Conservation (phyloP, 2,888 invertebrate species). For the Drosophila bunnanda region DNA sequence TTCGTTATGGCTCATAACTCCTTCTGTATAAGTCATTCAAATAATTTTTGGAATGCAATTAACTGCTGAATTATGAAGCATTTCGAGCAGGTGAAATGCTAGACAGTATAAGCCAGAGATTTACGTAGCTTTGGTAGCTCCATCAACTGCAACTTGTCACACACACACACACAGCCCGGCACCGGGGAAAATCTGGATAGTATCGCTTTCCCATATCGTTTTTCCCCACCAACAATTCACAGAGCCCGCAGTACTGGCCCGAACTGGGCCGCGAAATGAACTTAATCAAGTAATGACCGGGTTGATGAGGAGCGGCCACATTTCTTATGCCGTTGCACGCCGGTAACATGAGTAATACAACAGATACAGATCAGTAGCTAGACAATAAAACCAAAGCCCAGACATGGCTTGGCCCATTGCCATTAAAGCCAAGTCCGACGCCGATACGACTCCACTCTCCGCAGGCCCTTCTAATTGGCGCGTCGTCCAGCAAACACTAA, state of each 20-base stretch:
- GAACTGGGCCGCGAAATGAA: constrained; percentile 66
- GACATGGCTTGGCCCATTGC: constrained; percentile 57
- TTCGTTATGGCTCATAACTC: constrained; percentile 51
- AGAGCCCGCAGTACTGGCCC: constrained; percentile 24
- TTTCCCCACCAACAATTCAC: constrained; percentile 51
- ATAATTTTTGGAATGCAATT: constrained; percentile 52
- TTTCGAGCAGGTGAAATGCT: constrained; percentile 65
- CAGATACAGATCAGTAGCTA: constrained; percentile 76
- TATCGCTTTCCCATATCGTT: constrained; percentile 64
- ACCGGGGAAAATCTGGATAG: constrained; percentile 24
- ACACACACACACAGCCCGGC: constrained; percentile 22
- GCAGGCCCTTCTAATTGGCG: constrained; percentile 71
- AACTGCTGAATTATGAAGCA: constrained; percentile 62
- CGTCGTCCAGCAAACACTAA: constrained; percentile 44
- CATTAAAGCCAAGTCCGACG: constrained; percentile 59
- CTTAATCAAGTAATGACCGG: constrained; percentile 77
- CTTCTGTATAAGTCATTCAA: constrained; percentile 46
- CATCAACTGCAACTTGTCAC: constrained; percentile 61
- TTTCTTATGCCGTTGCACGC: constrained; percentile 55
- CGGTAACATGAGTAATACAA: constrained; percentile 70
- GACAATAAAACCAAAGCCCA: constrained; percentile 68
- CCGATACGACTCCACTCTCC: not conserved
- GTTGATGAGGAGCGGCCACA: constrained; percentile 66
- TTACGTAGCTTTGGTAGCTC: constrained; percentile 51
- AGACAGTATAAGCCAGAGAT: constrained; percentile 56